Evolutionary conservation across 2,797 vertebrate species (phyloP).

Genomic region (Hypotaenidia philippensis): DNA sequence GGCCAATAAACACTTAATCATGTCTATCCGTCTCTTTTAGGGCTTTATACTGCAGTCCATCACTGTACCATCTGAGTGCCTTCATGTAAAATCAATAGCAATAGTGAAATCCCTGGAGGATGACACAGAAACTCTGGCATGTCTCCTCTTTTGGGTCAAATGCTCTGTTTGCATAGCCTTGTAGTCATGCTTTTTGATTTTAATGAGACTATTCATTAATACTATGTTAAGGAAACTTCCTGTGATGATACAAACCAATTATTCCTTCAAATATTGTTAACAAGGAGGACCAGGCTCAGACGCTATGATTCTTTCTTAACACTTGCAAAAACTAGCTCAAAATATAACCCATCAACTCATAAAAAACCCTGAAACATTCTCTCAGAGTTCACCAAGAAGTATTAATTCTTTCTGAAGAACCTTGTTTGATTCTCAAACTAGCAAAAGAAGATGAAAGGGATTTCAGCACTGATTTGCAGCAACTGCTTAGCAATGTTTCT

Average conservation of each 20-base stretch:
- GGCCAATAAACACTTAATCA: conserved; percentile 64
- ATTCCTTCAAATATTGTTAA: background rate
- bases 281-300: background rate
- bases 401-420: background rate
- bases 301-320: background rate
- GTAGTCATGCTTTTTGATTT: background rate
- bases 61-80: background rate
- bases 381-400: background rate
- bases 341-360: background rate
- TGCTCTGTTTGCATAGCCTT: background rate
- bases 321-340: background rate
- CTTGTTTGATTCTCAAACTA: background rate
- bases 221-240: background rate
- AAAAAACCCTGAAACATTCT: background rate
- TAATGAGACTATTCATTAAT: background rate
- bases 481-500: background rate
- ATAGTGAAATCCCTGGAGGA: background rate
- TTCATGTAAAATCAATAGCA: conserved; percentile 50
- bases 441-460: background rate
- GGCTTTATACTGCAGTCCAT: conserved; percentile 37
- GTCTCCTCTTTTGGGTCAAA: background rate
- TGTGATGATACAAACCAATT: background rate
- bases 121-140: background rate
- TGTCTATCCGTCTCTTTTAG: conserved; percentile 47
- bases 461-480: background rate